A percentile compares a stretch with the other conserved stretches of the same genome.
Evolutionary conservation across 2,888 invertebrate species (phyloP).

Genomic region (Graphium colonna): DNA sequence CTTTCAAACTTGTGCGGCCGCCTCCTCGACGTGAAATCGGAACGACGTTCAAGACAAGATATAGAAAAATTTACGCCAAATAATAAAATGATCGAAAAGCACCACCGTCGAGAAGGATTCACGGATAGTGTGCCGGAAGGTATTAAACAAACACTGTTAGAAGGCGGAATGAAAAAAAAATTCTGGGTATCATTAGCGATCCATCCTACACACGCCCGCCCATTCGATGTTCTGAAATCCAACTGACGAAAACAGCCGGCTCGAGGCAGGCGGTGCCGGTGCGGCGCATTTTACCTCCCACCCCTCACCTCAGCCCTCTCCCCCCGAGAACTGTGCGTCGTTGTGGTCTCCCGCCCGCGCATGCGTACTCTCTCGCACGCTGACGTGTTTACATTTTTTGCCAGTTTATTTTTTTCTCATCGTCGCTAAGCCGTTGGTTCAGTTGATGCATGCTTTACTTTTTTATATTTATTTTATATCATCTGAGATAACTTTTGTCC

Average conservation of each 20-base stretch:
- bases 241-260: constrained; percentile 56
- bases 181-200: constrained; percentile 79
- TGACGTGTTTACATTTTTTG: constrained; percentile 78
- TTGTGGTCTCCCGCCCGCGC: constrained; percentile 60
- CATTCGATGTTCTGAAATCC: constrained; percentile 79
- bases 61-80: constrained; percentile 62
- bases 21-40: constrained; percentile 78
- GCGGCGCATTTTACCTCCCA: constrained; percentile 39
- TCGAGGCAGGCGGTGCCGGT: constrained; percentile 49
- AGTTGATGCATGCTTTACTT: no score
- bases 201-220: constrained; percentile 79
- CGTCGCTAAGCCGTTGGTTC: constrained; percentile 35
- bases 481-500: no score
- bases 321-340: constrained; percentile 35
- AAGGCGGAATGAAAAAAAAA: constrained; percentile 81
- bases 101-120: constrained; percentile 76
- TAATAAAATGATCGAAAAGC: constrained; percentile 55
- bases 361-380: constrained; percentile 68
- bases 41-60: constrained; percentile 61
- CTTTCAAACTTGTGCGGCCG: constrained; percentile 77
- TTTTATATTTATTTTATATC: no score
- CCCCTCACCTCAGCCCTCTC: constrained; percentile 32
- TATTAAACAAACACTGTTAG: constrained; percentile 75
- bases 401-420: constrained; percentile 54
- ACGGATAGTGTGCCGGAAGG: constrained; percentile 70